A percentile compares a stretch with the other conserved stretches of the same genome.
These are phyloP conservation scores for Dipodomys spectabilis DNA, from an alignment of 2,113 vertebrate genomes.

Conservation along the genomic window DNA sequence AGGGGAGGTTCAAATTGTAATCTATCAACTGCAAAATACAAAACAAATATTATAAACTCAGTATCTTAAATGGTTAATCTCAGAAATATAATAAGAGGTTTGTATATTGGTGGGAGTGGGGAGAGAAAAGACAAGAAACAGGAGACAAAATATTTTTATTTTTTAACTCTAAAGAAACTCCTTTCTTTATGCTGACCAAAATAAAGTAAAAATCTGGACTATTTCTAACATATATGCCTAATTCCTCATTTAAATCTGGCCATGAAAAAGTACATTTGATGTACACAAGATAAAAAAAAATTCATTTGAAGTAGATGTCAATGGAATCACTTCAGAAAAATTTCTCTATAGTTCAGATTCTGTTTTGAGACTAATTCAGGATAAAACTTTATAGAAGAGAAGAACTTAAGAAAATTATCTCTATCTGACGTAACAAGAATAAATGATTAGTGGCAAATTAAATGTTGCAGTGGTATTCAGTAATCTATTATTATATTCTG, in stretches of 20 bases:
- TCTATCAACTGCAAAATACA: slow-evolving; percentile 92
- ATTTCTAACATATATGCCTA: slow-evolving; percentile 19
- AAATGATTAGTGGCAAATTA: slow-evolving; percentile 45
- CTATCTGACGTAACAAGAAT: slow-evolving; percentile 34
- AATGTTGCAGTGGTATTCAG: not conserved
- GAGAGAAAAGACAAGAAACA: not conserved
- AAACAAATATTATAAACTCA: slow-evolving; percentile 53
- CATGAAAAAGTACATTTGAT: slow-evolving; percentile 44
- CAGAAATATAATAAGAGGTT: not conserved
- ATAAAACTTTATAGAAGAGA: not conserved
- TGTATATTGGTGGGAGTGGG: rapidly evolving
- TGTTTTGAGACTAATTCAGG: slow-evolving; percentile 19
- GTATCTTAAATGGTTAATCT: slow-evolving; percentile 5
- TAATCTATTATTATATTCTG: not conserved
- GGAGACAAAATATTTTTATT: not conserved
- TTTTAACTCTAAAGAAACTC: not conserved
- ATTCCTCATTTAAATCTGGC: slow-evolving; percentile 19
- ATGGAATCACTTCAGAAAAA: not conserved
- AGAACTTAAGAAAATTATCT: not conserved
- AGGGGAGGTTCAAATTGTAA: slow-evolving; percentile 96
- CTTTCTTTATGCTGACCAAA: not conserved
- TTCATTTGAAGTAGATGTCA: not conserved
- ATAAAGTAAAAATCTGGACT: not conserved
- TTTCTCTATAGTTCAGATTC: not conserved
- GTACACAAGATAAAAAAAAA: not conserved